phyloP scores from a whole-genome alignment of 2,888 invertebrate species.

The Acheta domesticus region DNA sequence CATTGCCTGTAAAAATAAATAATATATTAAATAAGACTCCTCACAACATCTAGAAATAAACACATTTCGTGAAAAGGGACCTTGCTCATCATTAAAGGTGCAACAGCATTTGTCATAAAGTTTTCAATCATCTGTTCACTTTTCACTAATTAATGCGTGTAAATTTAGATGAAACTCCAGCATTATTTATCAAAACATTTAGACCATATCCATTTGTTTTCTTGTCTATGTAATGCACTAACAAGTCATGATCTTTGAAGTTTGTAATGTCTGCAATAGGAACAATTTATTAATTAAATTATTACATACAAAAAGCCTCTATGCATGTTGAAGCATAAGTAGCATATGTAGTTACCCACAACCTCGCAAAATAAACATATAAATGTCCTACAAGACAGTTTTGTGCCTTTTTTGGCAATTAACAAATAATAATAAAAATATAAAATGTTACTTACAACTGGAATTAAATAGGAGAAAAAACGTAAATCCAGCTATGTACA shows the following conservation, averaged over 20 bases:
- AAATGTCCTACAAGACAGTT: too few relatives aligned
- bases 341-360: too few relatives aligned
- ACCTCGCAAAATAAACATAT: too few relatives aligned
- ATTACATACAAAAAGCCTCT: background rate
- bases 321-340: too few relatives aligned
- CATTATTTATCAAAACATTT: conserved; percentile 85
- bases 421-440: too few relatives aligned
- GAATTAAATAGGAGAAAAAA: too few relatives aligned
- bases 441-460: too few relatives aligned
- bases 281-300: conserved; percentile 30
- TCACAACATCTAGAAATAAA: too few relatives aligned
- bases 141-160: conserved; percentile 68
- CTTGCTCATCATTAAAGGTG: conserved; percentile 79
- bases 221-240: conserved; percentile 57
- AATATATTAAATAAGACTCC: background rate
- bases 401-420: too few relatives aligned
- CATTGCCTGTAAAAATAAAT: conserved; percentile 56
- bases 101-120: conserved; percentile 71
- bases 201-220: conserved; percentile 67
- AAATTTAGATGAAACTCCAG: conserved; percentile 73
- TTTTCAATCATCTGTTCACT: conserved; percentile 67
- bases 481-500: too few relatives aligned
- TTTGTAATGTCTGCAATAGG: conserved; percentile 63
- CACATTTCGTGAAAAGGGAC: conserved; percentile 47
- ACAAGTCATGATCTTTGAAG: conserved; percentile 56